A percentile compares a stretch with the other conserved stretches of the same genome.
Evolutionary conservation across 2,888 invertebrate species (phyloP).

Genomic region (Lymantria monacha): DNA sequence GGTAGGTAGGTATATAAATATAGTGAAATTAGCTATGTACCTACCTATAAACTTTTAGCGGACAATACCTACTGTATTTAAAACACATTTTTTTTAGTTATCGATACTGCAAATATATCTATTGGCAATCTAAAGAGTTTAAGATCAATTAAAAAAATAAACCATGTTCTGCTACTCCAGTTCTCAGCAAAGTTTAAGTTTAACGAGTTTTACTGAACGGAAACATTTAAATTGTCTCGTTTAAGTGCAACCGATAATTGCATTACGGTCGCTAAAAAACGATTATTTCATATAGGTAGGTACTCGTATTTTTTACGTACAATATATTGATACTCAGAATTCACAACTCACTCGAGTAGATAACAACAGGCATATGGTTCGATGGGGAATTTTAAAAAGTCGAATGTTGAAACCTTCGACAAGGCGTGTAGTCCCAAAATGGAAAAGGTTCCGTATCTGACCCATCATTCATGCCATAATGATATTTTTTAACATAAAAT

Average conservation of each 20-base stretch:
- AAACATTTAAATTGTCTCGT: slow-evolving; percentile 56
- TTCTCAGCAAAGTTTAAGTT: slow-evolving; percentile 37
- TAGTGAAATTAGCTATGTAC: too few relatives aligned
- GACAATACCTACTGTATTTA: too few relatives aligned
- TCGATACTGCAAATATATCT: slow-evolving; percentile 14
- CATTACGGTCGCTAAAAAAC: slow-evolving; percentile 33
- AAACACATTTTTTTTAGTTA: not conserved
- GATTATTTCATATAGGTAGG: slow-evolving; percentile 21
- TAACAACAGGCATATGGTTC: slow-evolving; percentile 33
- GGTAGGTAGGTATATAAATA: too few relatives aligned
- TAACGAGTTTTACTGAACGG: slow-evolving; percentile 54
- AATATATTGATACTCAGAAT: slow-evolving; percentile 41
- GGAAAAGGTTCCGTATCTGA: slow-evolving; percentile 48
- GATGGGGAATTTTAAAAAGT: slow-evolving; percentile 31
- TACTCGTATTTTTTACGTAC: not conserved
- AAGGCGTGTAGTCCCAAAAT: slow-evolving; percentile 45
- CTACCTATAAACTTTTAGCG: too few relatives aligned
- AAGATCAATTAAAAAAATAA: slow-evolving; percentile 2
- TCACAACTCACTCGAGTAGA: slow-evolving; percentile 37
- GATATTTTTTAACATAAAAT: slow-evolving; percentile 38
- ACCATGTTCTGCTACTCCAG: slow-evolving; percentile 1
- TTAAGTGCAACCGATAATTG: slow-evolving; percentile 56
- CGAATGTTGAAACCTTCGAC: slow-evolving; percentile 26
- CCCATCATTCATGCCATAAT: slow-evolving; percentile 52
- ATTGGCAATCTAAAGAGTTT: too few relatives aligned